These are phyloP conservation scores for Galeopsomyia nigrocyanea DNA, from an alignment of 2,888 invertebrate species.

Conservation along the genomic window DNA sequence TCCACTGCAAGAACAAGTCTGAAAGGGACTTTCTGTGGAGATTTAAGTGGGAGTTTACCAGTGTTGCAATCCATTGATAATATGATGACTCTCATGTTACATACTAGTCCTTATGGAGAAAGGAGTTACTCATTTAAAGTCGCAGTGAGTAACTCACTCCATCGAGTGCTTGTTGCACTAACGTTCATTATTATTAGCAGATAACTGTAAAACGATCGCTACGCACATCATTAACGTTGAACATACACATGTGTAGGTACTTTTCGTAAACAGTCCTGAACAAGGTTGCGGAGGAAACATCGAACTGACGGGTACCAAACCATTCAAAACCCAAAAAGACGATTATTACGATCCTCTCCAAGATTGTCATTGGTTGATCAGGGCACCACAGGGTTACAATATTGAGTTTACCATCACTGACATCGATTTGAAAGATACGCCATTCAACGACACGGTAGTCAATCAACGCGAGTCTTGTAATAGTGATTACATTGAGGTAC, in stretches of 20 bases:
- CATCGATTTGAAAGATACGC: constrained; percentile 68
- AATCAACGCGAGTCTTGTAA: constrained; percentile 71
- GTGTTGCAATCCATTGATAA: constrained; percentile 75
- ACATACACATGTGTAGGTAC: constrained; percentile 66
- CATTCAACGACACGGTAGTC: constrained; percentile 60
- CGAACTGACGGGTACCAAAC: constrained; percentile 69
- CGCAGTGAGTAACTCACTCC: too few relatives aligned
- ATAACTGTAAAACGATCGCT: too few relatives aligned
- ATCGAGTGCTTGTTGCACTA: too few relatives aligned
- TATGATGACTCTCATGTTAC: constrained; percentile 73
- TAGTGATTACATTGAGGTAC: constrained; percentile 84
- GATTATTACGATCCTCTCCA: constrained; percentile 75
- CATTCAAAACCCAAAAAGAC: constrained; percentile 70
- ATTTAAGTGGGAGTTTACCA: constrained; percentile 71
- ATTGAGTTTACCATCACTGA: constrained; percentile 73
- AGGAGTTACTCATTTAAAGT: constrained; percentile 71
- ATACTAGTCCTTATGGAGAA: constrained; percentile 52
- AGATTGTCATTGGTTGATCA: constrained; percentile 83
- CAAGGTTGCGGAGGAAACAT: constrained; percentile 80
- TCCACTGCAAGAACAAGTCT: constrained; percentile 66
- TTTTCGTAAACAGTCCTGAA: constrained; percentile 72
- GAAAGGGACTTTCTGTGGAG: constrained; percentile 78
- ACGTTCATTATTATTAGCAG: too few relatives aligned
- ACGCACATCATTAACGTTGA: too few relatives aligned
- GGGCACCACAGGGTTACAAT: constrained; percentile 73